Percentiles rank a stretch among this genome's conserved stretches.
Conservation (phyloP, 1,140 invertebrate species). For the Camponotus pennsylvanicus region DNA sequence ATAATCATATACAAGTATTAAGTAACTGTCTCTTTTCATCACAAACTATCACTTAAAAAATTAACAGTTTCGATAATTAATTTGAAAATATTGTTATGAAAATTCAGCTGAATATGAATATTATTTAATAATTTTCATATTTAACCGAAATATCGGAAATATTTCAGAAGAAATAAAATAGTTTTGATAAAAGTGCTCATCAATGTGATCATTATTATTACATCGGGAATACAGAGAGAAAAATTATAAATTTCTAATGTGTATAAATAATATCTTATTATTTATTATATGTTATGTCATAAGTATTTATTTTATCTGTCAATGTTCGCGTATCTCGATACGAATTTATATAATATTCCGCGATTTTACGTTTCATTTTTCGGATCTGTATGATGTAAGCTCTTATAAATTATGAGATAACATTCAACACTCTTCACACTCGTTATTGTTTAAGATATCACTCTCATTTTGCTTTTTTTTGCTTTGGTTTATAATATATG, state of each 20-base stretch:
- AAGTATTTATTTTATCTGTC: not conserved
- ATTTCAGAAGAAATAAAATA: not conserved
- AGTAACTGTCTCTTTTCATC: conserved; percentile 6
- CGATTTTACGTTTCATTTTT: not conserved
- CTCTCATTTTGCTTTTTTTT: not conserved
- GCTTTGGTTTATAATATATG: not conserved
- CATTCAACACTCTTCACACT: conserved; percentile 14
- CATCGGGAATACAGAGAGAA: not conserved
- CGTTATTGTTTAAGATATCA: not conserved
- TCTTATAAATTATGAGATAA: not conserved
- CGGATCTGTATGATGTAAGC: not conserved
- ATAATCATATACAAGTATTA: conserved; percentile 46
- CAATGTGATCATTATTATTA: not conserved
- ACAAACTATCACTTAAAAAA: not conserved
- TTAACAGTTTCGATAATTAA: not conserved
- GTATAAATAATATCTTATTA: not conserved
- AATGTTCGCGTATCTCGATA: not conserved
- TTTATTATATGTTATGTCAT: not conserved
- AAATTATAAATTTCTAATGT: not conserved
- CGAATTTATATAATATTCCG: not conserved
- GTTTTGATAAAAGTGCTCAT: not conserved
- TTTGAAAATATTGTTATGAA: not conserved
- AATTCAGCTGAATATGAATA: not conserved
- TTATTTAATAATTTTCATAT: not conserved
- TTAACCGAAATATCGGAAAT: not conserved